A percentile compares a stretch with the other conserved stretches of the same genome.
Evolutionary conservation across 1,140 invertebrate genomes (phyloP).

Genomic region (Philopotamus ludificatus): DNA sequence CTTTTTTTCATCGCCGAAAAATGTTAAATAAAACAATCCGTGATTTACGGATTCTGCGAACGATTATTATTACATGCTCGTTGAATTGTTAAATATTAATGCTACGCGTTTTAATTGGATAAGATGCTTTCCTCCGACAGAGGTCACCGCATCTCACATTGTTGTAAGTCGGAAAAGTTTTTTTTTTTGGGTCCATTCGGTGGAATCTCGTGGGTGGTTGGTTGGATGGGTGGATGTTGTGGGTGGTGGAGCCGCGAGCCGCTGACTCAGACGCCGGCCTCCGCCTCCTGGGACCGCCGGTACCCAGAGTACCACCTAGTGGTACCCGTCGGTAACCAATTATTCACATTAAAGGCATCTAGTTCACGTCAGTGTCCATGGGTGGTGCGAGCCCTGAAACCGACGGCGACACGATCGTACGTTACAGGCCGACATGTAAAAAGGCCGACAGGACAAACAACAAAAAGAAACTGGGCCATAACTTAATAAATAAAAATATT

Average conservation of each 20-base stretch:
- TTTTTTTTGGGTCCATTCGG: not conserved
- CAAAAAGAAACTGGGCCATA: too few relatives aligned
- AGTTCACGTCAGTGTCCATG: not conserved
- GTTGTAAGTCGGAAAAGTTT: not conserved
- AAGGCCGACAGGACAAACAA: too few relatives aligned
- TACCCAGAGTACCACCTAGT: too few relatives aligned
- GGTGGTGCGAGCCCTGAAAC: not conserved
- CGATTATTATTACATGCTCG: not conserved
- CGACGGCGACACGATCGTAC: too few relatives aligned
- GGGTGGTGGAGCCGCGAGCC: not conserved
- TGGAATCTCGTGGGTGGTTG: conserved; percentile 2
- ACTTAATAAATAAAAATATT: too few relatives aligned
- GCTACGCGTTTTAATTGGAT: too few relatives aligned
- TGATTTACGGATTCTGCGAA: conserved; percentile 22
- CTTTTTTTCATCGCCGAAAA: not conserved
- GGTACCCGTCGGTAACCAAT: not conserved
- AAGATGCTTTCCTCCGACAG: not conserved
- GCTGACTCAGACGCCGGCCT: not conserved
- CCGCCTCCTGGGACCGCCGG: not conserved
- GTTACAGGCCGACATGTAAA: too few relatives aligned
- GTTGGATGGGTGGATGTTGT: not conserved
- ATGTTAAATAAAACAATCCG: conserved; percentile 2
- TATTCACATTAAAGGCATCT: not conserved
- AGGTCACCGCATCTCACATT: not conserved
- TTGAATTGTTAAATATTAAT: too few relatives aligned